Base-by-base conservation (phyloP, 2,888 invertebrate genomes). In the Adelognathus sp. region DNA sequence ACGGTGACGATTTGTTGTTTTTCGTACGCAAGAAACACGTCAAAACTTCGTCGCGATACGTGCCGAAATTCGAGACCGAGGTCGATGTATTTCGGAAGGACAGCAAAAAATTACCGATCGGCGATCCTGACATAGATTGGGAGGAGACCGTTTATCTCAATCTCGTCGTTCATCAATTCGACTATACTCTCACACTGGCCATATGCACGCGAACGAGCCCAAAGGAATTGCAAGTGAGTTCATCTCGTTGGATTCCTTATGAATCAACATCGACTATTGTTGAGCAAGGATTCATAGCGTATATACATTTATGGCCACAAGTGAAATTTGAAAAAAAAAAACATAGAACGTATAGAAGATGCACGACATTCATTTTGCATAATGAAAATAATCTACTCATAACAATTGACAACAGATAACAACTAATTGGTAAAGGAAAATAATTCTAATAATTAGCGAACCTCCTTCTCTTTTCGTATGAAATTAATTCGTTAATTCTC, bases 61-160 rank as follows among this genome's bases (percentile, higher is more conserved):
- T 97, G 91, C 97, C 97, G 84, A 97, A 97, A 93, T 97, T 97
- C 92, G 97, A 98, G 96, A 97, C 97, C 89, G 97, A 97, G 92
- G 96, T 99, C 84, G 98, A 99, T 93, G 99, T 99, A 82, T 99
- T 98, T 93, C 96, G 99, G 82, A 97, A 98, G 92, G 98, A 98
- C 92, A 98, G 98, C 88, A 96, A 98, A 90, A 98, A 98, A 92
- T 93, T 99, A 88, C 99, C 99, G 64, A 97, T 98, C 88, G 98
- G 98, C 78, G 98, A 99, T 93, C 96, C 97, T 50, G 97, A 97
- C 90, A 96, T 99, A 87, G 98, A 99, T 92, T 99, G 99, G 99
- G 99, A 99, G 92, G 99, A 99, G 93, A 99, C 99, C 74, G 98
- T 99, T 82, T 99, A 99, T 93, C 94, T 99, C 84, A 99, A 99